phyloP scores from a whole-genome alignment of 1,140 invertebrate genomes.

The Hestina assimilis region DNA sequence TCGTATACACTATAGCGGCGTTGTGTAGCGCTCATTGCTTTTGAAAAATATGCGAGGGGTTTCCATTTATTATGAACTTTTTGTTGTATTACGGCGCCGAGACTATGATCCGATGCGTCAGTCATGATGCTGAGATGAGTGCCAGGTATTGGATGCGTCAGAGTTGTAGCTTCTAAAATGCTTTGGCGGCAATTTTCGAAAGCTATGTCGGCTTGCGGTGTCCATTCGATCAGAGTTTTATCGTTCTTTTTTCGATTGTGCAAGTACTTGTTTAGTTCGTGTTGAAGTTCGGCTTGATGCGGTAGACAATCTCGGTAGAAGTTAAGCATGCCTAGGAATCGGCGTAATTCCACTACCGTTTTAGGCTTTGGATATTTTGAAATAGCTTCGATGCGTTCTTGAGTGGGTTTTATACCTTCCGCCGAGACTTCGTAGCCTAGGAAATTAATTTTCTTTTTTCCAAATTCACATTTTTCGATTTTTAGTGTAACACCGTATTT shows the following conservation, averaged over 20 bases:
- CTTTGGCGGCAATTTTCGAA: constrained; percentile 10
- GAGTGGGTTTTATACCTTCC: constrained; percentile 12
- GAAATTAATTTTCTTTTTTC: background rate
- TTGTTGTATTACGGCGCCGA: constrained; percentile 10
- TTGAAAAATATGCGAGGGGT: background rate
- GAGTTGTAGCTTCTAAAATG: background rate
- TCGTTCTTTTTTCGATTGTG: constrained; percentile 19
- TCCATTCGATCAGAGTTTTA: constrained; percentile 24
- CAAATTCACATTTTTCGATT: too few species aligned
- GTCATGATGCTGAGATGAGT: constrained; percentile 7
- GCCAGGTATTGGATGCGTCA: background rate
- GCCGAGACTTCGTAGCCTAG: constrained; percentile 16
- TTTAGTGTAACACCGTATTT: too few species aligned
- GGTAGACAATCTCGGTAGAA: constrained; percentile 1
- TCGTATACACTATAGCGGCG: background rate
- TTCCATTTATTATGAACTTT: background rate
- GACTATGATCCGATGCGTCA: too few species aligned
- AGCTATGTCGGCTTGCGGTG: constrained; percentile 2
- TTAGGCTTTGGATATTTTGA: constrained; percentile 4
- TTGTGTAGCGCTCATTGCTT: background rate
- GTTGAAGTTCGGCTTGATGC: background rate
- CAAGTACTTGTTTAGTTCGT: constrained; percentile 1
- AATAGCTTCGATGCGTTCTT: background rate
- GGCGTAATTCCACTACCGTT: background rate
- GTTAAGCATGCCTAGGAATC: constrained; percentile 7